phyloP scores from a whole-genome alignment of 1,140 invertebrate genomes.

The Calliphora vicina region DNA sequence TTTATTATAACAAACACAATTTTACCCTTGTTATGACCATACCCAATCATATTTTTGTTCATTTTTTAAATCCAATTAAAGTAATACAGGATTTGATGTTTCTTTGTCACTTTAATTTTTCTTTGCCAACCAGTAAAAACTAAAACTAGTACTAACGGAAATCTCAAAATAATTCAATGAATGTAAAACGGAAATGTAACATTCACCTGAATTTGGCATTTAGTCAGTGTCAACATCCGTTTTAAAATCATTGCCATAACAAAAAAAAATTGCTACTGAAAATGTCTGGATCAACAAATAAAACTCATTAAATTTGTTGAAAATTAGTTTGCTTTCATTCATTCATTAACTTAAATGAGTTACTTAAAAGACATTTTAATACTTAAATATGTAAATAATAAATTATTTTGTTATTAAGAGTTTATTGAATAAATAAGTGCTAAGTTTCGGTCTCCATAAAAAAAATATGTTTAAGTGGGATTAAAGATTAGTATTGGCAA shows the following conservation, averaged over 20 bases:
- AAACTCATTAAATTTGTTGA: no score
- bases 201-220: not conserved
- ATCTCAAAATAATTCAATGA: not conserved
- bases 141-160: not conserved
- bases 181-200: not conserved
- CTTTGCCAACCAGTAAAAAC: not conserved
- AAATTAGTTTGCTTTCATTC: no score
- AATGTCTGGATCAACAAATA: no score
- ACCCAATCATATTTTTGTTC: not conserved
- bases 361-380: no score
- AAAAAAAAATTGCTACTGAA: no score
- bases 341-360: no score
- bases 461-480: no score
- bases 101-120: not conserved
- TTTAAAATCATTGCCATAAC: not conserved
- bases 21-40: not conserved
- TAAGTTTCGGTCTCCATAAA: no score
- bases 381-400: no score
- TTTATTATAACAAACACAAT: not conserved
- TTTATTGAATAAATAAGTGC: no score
- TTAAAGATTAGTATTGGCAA: no score
- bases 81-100: not conserved
- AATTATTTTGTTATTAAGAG: no score
- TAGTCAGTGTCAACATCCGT: not conserved
- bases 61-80: not conserved